phyloP scores from a whole-genome alignment of 2,888 invertebrate genomes.

The Limulus polyphemus region DNA sequence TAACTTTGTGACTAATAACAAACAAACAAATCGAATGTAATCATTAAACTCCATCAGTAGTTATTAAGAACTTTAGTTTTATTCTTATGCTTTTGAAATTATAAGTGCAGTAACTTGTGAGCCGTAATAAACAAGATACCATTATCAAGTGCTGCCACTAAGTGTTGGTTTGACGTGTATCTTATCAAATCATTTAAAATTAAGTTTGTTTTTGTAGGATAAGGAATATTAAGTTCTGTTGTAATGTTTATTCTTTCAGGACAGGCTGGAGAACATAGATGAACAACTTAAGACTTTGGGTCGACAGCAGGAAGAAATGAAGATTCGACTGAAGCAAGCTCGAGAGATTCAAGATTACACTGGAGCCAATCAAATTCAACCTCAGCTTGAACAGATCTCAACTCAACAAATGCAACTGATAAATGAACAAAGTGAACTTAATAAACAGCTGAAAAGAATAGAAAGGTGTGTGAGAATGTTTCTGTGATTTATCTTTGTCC shows the following conservation, averaged over 20 bases:
- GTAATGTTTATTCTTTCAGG: constrained; percentile 32
- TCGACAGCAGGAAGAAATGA: constrained; percentile 38
- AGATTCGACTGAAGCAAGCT: constrained; percentile 35
- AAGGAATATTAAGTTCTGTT: too few relatives aligned
- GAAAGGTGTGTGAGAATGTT: constrained; percentile 23
- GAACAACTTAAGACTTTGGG: constrained; percentile 36
- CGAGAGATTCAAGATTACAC: constrained; percentile 34
- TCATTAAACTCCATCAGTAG: too few relatives aligned
- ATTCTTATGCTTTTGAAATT: too few relatives aligned
- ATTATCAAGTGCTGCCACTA: too few relatives aligned
- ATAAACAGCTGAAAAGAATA: constrained; percentile 31
- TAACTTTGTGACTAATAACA: too few relatives aligned
- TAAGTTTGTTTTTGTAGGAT: too few relatives aligned
- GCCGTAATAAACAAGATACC: too few relatives aligned
- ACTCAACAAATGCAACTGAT: constrained; percentile 39
- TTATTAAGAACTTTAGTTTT: too few relatives aligned
- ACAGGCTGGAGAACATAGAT: constrained; percentile 39
- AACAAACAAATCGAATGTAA: too few relatives aligned
- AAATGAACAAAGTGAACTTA: constrained; percentile 40
- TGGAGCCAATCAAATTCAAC: constrained; percentile 34
- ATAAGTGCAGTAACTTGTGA: too few relatives aligned
- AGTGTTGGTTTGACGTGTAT: too few relatives aligned
- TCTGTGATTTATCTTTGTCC: not conserved
- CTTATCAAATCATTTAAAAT: too few relatives aligned
- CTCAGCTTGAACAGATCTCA: constrained; percentile 36